phyloP scores from a whole-genome alignment of 2,797 vertebrate species.

The Meda fulgida region DNA sequence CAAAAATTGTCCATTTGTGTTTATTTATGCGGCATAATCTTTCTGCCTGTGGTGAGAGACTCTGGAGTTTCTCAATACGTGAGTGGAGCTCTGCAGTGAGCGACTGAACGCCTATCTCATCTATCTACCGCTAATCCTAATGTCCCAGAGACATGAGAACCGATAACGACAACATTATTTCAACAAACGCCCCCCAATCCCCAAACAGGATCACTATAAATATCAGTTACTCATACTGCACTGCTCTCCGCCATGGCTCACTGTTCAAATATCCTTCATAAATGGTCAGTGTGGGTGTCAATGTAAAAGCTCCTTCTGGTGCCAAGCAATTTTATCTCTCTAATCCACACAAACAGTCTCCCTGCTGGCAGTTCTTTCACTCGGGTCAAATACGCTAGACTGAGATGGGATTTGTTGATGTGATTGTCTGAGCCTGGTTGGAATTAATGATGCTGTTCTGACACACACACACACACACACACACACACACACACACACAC shows the following conservation, averaged over 20 bases:
- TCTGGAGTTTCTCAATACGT: slow-evolving; percentile 8
- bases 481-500: slow-evolving; percentile 6
- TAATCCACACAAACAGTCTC: slow-evolving; percentile 52
- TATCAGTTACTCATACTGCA: slow-evolving; percentile 38
- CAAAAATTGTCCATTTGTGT: slow-evolving; percentile 39
- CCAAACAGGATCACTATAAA: slow-evolving; percentile 34
- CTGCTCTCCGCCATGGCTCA: not conserved
- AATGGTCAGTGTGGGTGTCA: slow-evolving; percentile 37
- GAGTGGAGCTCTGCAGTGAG: slow-evolving; percentile 18
- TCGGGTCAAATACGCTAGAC: slow-evolving; percentile 38
- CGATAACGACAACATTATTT: slow-evolving; percentile 36
- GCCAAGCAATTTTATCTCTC: slow-evolving; percentile 49
- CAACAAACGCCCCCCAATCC: slow-evolving; percentile 24
- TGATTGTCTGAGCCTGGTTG: slow-evolving; percentile 50
- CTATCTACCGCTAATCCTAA: slow-evolving; percentile 48
- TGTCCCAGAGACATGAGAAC: slow-evolving; percentile 43
- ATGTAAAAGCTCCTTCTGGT: slow-evolving; percentile 41
- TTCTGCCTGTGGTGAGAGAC: slow-evolving; percentile 20
- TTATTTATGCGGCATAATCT: slow-evolving; percentile 43
- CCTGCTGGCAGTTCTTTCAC: slow-evolving; percentile 41
- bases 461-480: slow-evolving; percentile 8
- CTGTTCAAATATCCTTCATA: slow-evolving; percentile 44
- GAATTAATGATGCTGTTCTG: slow-evolving; percentile 53
- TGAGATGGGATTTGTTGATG: slow-evolving; percentile 50
- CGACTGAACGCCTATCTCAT: slow-evolving; percentile 35